A percentile compares a stretch with the other conserved stretches of the same genome.
Evolutionary conservation across 2,113 vertebrate species (phyloP).

Genomic region (Hyperopisus bebe): DNA sequence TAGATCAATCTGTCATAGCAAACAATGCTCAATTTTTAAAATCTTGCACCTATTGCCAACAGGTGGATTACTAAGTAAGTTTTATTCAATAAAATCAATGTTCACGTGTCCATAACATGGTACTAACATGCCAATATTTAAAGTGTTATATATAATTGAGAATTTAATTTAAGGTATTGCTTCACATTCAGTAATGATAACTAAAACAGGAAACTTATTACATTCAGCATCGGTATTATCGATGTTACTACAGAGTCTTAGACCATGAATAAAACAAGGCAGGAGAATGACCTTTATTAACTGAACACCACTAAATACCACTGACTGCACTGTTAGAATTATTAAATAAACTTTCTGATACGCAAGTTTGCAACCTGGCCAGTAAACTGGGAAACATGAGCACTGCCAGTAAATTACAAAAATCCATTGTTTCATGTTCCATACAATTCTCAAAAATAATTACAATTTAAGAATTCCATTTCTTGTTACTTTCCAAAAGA

Average conservation of each 20-base stretch:
- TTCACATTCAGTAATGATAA: neutral
- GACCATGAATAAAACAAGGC: neutral
- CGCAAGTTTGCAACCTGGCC: neutral
- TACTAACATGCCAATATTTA: neutral
- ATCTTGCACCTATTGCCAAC: neutral
- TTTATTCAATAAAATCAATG: neutral
- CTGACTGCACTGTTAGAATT: neutral
- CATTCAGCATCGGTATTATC: neutral
- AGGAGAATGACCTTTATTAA: neutral
- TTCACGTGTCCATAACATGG: neutral
- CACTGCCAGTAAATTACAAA: neutral
- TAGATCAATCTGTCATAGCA: neutral
- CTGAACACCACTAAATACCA: neutral
- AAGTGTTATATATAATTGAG: neutral
- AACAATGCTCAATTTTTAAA: neutral
- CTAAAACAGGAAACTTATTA: neutral
- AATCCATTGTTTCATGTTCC: neutral
- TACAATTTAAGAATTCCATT: neutral
- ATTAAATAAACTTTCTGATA: neutral
- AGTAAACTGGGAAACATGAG: neutral
- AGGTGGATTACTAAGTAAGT: neutral
- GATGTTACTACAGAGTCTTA: neutral
- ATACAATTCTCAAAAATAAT: neutral
- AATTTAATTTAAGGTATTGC: neutral
- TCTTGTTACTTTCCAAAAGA: neutral